These are phyloP conservation scores for Epizoanthus ramosus DNA, from an alignment of 92 coral and sea anemone species.

Conservation along the genomic window DNA sequence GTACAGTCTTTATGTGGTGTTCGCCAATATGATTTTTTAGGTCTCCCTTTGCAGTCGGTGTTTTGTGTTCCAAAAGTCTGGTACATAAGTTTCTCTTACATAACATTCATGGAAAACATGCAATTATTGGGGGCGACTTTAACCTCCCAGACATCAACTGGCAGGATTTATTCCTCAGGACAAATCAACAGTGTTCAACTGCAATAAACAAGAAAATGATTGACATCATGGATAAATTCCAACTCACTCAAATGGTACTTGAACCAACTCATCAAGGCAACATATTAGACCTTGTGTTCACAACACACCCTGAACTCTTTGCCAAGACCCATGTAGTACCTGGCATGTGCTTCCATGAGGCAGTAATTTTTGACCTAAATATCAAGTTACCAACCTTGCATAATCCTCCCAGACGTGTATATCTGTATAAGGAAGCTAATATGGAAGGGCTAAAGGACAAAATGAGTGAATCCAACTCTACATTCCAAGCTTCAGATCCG, in stretches of 20 bases:
- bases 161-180: constrained; percentile 13
- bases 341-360: constrained; percentile 23
- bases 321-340: constrained; percentile 42
- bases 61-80: too few relatives aligned
- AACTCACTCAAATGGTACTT: constrained; percentile 32
- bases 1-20: too few relatives aligned
- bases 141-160: constrained; percentile 7
- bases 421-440: constrained; percentile 35
- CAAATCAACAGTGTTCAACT: constrained; percentile 15
- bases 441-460: constrained; percentile 21
- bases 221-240: constrained; percentile 21
- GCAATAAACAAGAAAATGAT: constrained; percentile 9
- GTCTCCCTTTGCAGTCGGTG: too few relatives aligned
- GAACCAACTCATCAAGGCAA: constrained; percentile 31
- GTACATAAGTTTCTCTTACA: too few relatives aligned
- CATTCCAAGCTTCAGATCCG: constrained; percentile 2
- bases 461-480: constrained; percentile 2
- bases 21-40: too few relatives aligned
- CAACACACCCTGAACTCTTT: constrained; percentile 37
- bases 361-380: constrained; percentile 32
- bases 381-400: constrained; percentile 13
- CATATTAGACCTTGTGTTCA: constrained; percentile 38
- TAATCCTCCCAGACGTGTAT: constrained; percentile 28
- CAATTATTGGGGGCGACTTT: neutral
- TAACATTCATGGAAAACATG: constrained; percentile 17